Evolutionary conservation across 2,888 invertebrate species (phyloP).

Genomic region (Mimumesa dahlbomi): DNA sequence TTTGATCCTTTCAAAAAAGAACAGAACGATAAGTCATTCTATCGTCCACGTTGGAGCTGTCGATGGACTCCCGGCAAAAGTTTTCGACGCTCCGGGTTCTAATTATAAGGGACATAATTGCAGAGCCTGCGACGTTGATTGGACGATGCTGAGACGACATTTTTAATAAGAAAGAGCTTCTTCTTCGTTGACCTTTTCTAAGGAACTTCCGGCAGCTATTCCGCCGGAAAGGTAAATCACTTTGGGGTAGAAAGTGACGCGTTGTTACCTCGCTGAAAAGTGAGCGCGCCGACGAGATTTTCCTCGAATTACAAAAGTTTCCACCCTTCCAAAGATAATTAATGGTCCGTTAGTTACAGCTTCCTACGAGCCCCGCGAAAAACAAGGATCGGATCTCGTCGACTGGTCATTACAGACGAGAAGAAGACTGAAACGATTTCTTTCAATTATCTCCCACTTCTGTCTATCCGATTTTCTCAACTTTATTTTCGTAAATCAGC

Average conservation of each 20-base stretch:
- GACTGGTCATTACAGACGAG: constrained; percentile 2
- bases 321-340: constrained; percentile 48
- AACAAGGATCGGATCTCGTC: constrained; percentile 23
- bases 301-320: constrained; percentile 57
- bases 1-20: too few relatives aligned
- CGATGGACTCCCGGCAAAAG: neutral
- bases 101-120: constrained; percentile 47
- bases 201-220: neutral
- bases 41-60: neutral
- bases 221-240: constrained; percentile 32
- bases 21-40: neutral
- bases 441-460: constrained; percentile 35
- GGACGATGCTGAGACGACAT: constrained; percentile 33
- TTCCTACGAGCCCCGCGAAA: constrained; percentile 15
- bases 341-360: constrained; percentile 40
- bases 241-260: constrained; percentile 40
- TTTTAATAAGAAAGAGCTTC: constrained; percentile 31
- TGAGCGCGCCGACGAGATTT: constrained; percentile 34
- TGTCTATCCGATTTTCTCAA: neutral
- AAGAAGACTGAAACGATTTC: constrained; percentile 13
- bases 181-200: neutral
- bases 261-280: constrained; percentile 28
- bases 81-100: constrained; percentile 19
- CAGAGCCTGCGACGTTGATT: constrained; percentile 43
- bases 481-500: too few relatives aligned